Evolutionary conservation across 2,113 vertebrate species (phyloP).

Genomic region (Mustelus asterias): DNA sequence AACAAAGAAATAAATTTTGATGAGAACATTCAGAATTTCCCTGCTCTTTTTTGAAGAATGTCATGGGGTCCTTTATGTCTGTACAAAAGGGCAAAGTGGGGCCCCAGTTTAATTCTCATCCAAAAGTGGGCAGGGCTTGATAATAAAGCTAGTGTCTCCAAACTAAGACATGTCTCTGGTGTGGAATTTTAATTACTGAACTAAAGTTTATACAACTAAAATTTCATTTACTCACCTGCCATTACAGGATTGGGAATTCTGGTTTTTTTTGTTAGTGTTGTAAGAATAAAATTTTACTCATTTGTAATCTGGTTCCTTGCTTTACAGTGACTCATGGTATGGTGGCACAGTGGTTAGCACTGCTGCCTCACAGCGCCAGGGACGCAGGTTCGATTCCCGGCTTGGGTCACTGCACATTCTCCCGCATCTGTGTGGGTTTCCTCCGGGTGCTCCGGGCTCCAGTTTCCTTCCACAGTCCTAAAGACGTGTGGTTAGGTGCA

Average conservation of each 20-base stretch:
- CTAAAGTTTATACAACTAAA: background rate
- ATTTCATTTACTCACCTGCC: background rate
- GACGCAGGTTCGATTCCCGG: too few species aligned
- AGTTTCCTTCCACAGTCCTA: too few species aligned
- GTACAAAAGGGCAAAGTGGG: background rate
- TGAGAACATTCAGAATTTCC: background rate
- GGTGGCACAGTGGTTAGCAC: too few species aligned
- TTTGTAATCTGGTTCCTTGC: background rate
- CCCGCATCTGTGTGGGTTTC: too few species aligned
- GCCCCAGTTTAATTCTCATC: background rate
- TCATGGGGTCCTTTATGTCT: background rate
- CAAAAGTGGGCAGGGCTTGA: background rate
- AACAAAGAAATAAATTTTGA: background rate
- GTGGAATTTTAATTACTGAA: background rate
- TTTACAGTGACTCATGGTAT: background rate
- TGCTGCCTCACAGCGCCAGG: too few species aligned
- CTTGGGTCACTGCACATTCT: too few species aligned
- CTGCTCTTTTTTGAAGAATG: background rate
- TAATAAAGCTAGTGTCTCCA: background rate
- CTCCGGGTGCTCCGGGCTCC: too few species aligned
- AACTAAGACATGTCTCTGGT: background rate
- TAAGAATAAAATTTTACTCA: background rate
- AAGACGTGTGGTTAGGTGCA: too few species aligned
- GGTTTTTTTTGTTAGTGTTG: background rate
- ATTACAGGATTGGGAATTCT: background rate